A percentile compares a stretch with the other conserved stretches of the same genome.
Conservation (phyloP, 2,888 invertebrate genomes). For the Actias luna region DNA sequence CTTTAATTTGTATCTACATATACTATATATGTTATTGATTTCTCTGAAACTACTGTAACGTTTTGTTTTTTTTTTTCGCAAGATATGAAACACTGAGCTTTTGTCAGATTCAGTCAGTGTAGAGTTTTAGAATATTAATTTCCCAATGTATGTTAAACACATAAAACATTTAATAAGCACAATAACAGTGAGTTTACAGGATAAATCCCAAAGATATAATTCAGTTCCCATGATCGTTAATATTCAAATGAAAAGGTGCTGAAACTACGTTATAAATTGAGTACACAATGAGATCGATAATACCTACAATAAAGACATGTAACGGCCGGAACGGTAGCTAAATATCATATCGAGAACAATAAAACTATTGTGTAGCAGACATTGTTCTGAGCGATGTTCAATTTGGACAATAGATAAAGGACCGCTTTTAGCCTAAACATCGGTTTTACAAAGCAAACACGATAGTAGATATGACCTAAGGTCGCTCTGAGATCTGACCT, state of each 20-base stretch:
- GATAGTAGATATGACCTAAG: constrained; percentile 67
- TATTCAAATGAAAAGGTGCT: constrained; percentile 63
- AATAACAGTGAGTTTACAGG: not conserved
- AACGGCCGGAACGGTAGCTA: constrained; percentile 77
- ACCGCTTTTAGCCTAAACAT: constrained; percentile 54
- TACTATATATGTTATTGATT: too few relatives aligned
- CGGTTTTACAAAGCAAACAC: constrained; percentile 66
- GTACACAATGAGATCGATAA: constrained; percentile 74
- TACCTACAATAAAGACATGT: constrained; percentile 62
- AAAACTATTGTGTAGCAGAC: constrained; percentile 46
- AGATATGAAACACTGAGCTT: too few relatives aligned
- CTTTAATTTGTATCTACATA: not conserved
- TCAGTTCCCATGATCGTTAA: constrained; percentile 69
- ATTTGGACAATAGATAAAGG: constrained; percentile 42
- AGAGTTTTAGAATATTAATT: too few relatives aligned
- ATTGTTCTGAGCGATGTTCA: constrained; percentile 61
- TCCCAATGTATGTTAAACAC: too few relatives aligned
- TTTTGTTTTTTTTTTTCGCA: too few relatives aligned
- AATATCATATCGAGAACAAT: constrained; percentile 70
- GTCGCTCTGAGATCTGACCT: constrained; percentile 67
- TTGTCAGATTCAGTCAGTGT: too few relatives aligned
- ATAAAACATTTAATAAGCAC: too few relatives aligned
- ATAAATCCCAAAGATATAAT: constrained; percentile 20
- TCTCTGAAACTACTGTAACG: too few relatives aligned
- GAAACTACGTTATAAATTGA: constrained; percentile 68